phyloP scores from a whole-genome alignment of 92 coral and sea anemone genomes.

The Siderastrea radians region DNA sequence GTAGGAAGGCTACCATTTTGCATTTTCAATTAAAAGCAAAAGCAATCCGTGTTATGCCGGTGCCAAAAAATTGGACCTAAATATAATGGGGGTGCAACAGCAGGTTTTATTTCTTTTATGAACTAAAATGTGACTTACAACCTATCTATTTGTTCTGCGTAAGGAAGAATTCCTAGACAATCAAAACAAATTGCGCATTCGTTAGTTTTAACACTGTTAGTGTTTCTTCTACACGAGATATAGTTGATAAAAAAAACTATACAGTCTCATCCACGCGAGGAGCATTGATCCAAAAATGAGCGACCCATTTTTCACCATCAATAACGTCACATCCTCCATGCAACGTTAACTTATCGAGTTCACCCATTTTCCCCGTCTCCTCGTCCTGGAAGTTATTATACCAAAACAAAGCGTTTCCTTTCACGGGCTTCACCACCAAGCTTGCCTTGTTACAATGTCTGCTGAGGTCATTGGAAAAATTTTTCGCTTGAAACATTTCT shows the following conservation, averaged over 20 bases:
- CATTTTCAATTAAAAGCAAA: too few relatives aligned
- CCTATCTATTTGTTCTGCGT: too few relatives aligned
- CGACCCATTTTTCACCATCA: slow-evolving; percentile 62
- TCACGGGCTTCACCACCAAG: slow-evolving; percentile 47
- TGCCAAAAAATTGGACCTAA: too few relatives aligned
- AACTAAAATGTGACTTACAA: too few relatives aligned
- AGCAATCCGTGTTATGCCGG: too few relatives aligned
- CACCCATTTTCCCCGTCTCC: slow-evolving; percentile 44
- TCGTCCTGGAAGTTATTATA: slow-evolving; percentile 48
- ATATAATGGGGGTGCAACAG: too few relatives aligned
- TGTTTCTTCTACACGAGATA: not conserved
- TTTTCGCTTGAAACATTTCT: not conserved
- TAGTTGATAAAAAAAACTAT: not conserved
- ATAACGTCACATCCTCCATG: slow-evolving; percentile 66
- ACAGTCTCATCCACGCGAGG: slow-evolving; percentile 51
- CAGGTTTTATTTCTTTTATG: too few relatives aligned
- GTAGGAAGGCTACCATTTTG: too few relatives aligned
- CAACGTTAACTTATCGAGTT: slow-evolving; percentile 28
- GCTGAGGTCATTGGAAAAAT: slow-evolving; percentile 20
- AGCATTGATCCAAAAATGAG: slow-evolving; percentile 57
- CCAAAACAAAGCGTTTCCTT: slow-evolving; percentile 65
- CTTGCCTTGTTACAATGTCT: slow-evolving; percentile 30
- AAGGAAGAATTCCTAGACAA: too few relatives aligned
- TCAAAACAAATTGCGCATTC: too few relatives aligned
- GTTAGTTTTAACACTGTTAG: too few relatives aligned